Conservation (phyloP, 2,797 vertebrate genomes). For the Macrochelys suwanniensis region DNA sequence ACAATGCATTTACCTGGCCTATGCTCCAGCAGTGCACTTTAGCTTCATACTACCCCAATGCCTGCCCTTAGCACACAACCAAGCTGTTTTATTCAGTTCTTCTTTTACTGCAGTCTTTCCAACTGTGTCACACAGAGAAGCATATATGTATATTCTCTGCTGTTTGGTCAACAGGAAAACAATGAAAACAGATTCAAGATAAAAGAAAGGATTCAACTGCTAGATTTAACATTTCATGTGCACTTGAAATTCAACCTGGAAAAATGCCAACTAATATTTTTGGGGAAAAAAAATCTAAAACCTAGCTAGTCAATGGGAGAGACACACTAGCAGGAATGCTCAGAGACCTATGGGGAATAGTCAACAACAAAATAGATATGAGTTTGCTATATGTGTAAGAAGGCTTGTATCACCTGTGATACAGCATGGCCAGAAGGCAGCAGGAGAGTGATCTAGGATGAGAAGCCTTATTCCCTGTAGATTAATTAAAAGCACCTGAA, state of each 20-base stretch:
- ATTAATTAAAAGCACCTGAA: no score
- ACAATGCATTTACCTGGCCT: not conserved
- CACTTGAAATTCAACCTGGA: not conserved
- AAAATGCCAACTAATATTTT: not conserved
- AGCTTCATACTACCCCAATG: not conserved
- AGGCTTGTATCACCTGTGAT: not conserved
- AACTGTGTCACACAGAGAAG: not conserved
- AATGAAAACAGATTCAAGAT: not conserved
- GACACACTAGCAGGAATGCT: not conserved
- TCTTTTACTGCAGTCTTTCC: not conserved
- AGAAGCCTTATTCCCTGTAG: no score
- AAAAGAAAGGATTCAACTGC: not conserved
- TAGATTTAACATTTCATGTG: slow-evolving; percentile 45
- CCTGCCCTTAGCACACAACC: not conserved
- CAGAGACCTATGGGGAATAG: not conserved
- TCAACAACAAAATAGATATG: not conserved
- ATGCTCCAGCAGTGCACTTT: not conserved
- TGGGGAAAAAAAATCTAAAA: slow-evolving; percentile 6
- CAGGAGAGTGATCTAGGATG: no score
- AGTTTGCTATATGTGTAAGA: not conserved
- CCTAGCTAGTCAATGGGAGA: not conserved
- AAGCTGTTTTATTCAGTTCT: slow-evolving; percentile 23
- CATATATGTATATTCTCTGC: slow-evolving; percentile 6
- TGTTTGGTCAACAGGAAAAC: not conserved
- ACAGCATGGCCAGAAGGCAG: no score